Percentiles rank a stretch among this genome's conserved stretches.
Evolutionary conservation across 2,113 vertebrate species (phyloP).

Genomic region (Microtus oregoni): DNA sequence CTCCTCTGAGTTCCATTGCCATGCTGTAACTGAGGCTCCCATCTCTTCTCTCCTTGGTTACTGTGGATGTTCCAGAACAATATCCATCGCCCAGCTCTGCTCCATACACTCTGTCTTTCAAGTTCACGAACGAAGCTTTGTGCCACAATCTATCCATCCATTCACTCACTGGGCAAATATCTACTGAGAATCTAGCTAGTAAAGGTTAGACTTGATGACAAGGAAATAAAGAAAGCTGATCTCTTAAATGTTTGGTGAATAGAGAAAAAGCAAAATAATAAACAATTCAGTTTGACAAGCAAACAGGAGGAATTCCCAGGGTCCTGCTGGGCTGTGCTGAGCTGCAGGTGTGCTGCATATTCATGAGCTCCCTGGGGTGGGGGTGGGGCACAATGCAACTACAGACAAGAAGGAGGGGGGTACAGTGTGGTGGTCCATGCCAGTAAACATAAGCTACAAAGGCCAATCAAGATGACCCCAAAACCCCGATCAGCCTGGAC

Average conservation of each 20-base stretch:
- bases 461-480: too few relatives aligned
- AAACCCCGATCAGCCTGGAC: neutral
- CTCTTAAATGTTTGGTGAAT: neutral
- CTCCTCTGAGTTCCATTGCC: neutral
- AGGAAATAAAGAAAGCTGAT: neutral
- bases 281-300: neutral
- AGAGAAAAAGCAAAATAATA: neutral
- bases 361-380: neutral
- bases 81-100: neutral
- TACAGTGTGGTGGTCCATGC: too few relatives aligned
- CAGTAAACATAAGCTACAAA: neutral
- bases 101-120: neutral
- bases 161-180: rapidly evolving
- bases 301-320: neutral
- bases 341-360: rapidly evolving
- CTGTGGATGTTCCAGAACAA: neutral
- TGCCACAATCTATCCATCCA: conserved; percentile 2
- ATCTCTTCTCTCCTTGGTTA: neutral
- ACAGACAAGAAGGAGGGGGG: neutral
- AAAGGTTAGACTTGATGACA: neutral
- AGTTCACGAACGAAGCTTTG: neutral
- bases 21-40: neutral
- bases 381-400: neutral
- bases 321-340: neutral
- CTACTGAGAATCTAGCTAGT: conserved; percentile 14